Evolutionary conservation across 2,888 invertebrate species (phyloP).

Genomic region (Nasonia oneida): DNA sequence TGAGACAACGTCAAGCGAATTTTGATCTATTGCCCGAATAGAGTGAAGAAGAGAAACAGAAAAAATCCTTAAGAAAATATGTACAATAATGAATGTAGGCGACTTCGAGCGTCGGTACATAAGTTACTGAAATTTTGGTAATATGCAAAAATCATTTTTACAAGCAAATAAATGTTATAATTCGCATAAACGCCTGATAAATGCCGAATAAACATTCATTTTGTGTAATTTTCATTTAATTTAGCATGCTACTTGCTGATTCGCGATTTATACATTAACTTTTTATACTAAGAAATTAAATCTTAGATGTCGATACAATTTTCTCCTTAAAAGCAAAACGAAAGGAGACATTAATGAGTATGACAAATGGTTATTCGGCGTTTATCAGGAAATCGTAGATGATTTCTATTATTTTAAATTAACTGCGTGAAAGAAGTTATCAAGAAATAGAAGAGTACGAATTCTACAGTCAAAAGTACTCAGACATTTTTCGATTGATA

Average conservation of each 20-base stretch:
- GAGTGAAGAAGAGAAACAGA: constrained; percentile 61
- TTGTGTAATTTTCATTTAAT: neutral
- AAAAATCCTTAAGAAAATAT: constrained; percentile 60
- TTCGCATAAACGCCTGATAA: neutral
- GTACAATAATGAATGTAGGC: constrained; percentile 71
- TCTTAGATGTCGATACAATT: neutral
- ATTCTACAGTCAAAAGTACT: neutral
- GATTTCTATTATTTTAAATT: neutral
- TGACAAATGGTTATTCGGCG: neutral
- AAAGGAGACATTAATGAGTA: neutral
- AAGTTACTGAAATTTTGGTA: constrained; percentile 60
- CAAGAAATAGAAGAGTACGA: neutral
- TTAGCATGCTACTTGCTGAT: neutral
- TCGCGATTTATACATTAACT: neutral
- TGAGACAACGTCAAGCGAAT: constrained; percentile 68
- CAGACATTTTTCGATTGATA: neutral
- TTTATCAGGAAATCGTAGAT: neutral
- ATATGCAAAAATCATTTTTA: constrained; percentile 52
- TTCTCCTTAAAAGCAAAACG: neutral
- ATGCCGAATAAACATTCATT: neutral
- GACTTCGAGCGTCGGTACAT: constrained; percentile 68
- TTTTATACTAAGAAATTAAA: constrained; percentile 7
- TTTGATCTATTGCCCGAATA: constrained; percentile 70
- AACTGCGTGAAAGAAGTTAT: neutral
- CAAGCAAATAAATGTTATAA: neutral